Conservation (phyloP, 2,888 invertebrate genomes). For the Papilio demoleus region DNA sequence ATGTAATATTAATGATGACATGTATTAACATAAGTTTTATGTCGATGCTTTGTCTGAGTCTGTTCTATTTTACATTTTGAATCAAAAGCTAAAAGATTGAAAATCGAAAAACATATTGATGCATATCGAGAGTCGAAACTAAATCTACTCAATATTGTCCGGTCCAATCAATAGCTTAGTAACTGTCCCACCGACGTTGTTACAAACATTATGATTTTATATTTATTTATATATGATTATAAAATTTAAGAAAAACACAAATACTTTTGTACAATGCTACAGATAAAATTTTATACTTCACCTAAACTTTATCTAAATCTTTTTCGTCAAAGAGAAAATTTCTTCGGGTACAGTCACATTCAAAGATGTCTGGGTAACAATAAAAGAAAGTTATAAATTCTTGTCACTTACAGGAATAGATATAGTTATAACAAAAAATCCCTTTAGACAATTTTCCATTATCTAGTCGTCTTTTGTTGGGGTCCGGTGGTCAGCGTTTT, state of each 20-base stretch:
- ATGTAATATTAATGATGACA: constrained; percentile 21
- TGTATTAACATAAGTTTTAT: constrained; percentile 23
- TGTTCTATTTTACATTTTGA: neutral
- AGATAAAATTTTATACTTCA: neutral
- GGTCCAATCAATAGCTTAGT: no score
- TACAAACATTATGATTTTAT: no score
- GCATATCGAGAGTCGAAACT: no score
- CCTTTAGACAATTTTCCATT: constrained; percentile 80
- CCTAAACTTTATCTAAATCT: constrained; percentile 6
- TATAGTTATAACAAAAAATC: constrained; percentile 76
- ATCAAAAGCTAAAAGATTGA: no score
- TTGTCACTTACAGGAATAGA: constrained; percentile 65
- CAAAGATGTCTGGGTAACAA: constrained; percentile 50
- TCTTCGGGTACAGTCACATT: constrained; percentile 40
- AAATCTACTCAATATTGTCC: no score
- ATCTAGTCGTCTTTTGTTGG: constrained; percentile 74
- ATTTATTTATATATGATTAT: no score
- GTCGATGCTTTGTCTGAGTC: neutral
- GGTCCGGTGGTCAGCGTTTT: constrained; percentile 74
- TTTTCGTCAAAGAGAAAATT: constrained; percentile 4
- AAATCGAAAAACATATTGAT: no score
- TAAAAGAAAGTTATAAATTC: constrained; percentile 68
- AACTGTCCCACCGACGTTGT: no score
- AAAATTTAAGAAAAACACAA: no score
- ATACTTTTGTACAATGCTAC: no score